Percentiles rank a stretch among this genome's conserved stretches.
Evolutionary conservation across 2,113 vertebrate genomes (phyloP).

Genomic region (Lonchura striata): DNA sequence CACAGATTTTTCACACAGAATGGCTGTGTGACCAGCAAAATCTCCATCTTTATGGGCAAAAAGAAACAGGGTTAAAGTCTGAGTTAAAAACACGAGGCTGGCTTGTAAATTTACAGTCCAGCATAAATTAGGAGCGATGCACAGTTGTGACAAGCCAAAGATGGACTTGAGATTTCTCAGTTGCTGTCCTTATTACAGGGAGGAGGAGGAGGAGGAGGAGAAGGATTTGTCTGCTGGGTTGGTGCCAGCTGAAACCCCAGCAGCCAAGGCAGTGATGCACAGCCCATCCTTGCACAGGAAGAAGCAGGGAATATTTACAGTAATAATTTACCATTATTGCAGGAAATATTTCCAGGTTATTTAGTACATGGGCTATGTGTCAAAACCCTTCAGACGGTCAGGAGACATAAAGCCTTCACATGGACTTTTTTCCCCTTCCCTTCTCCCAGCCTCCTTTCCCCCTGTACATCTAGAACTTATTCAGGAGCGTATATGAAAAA

Average conservation of each 20-base stretch:
- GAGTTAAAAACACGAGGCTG: not conserved
- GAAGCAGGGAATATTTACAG: not conserved
- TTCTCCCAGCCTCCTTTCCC: not conserved
- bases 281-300: not conserved
- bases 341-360: not conserved
- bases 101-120: not conserved
- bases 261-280: not conserved
- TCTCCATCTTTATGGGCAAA: not conserved
- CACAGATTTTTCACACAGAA: not conserved
- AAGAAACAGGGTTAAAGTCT: not conserved
- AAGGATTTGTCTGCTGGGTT: not conserved
- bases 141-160: not conserved
- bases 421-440: not conserved
- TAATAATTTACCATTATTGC: not conserved
- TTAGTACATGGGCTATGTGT: accelerated
- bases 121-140: not conserved
- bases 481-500: not conserved
- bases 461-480: not conserved
- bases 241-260: not conserved
- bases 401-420: not conserved
- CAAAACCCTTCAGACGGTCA: not conserved
- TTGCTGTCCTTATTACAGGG: not conserved
- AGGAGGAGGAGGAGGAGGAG: not conserved
- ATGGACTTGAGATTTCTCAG: not conserved
- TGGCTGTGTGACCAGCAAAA: not conserved